These are phyloP conservation scores for Micropterix aruncella DNA, from an alignment of 2,888 invertebrate genomes.

Conservation along the genomic window DNA sequence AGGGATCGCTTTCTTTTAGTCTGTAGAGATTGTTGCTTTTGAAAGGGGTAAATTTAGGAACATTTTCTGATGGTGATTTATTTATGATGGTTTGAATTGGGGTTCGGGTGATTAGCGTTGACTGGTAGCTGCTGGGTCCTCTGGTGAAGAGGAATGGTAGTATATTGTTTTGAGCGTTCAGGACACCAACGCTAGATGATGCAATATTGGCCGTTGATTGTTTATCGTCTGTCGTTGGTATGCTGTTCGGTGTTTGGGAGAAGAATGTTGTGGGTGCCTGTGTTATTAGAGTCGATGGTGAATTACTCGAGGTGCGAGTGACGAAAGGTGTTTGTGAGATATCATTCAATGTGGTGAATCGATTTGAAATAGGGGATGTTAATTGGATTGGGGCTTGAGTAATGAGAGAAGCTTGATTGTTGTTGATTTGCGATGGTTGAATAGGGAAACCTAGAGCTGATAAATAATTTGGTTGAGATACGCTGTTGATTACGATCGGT, in stretches of 20 bases:
- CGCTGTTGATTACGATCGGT: neutral
- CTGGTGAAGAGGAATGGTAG: neutral
- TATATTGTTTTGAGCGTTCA: neutral
- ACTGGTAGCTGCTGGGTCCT: neutral
- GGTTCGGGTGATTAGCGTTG: neutral
- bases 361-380: neutral
- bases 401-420: neutral
- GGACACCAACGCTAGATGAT: neutral
- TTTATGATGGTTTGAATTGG: neutral
- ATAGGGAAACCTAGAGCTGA: neutral
- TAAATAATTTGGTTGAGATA: neutral
- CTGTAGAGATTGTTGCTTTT: neutral
- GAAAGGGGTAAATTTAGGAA: neutral
- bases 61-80: neutral
- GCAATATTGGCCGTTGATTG: neutral
- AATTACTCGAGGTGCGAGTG: neutral
- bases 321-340: neutral
- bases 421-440: neutral
- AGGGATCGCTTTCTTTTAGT: constrained; percentile 4
- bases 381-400: neutral
- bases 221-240: neutral
- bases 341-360: neutral
- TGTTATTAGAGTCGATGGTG: neutral
- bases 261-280: neutral
- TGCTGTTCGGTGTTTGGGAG: neutral